A percentile compares a stretch with the other conserved stretches of the same genome.
These are phyloP conservation scores for Enteromius afrohamiltoni DNA, from an alignment of 2,797 vertebrate genomes.

Conservation along the genomic window DNA sequence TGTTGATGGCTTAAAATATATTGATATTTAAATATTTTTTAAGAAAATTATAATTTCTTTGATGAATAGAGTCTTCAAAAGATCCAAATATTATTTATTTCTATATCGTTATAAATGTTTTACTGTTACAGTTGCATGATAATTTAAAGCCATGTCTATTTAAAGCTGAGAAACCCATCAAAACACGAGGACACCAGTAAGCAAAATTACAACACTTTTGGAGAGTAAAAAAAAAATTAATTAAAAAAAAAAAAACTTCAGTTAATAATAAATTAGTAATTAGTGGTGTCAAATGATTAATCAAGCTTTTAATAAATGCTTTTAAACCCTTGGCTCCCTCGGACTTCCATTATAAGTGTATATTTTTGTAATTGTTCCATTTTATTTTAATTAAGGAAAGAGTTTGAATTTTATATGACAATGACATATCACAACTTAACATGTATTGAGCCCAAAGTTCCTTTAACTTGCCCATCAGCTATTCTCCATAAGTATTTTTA, in stretches of 20 bases:
- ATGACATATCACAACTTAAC: not conserved
- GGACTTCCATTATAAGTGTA: not conserved
- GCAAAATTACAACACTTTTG: not conserved
- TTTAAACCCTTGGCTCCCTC: not conserved
- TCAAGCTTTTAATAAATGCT: not conserved
- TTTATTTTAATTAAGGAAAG: not conserved
- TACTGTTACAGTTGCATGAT: not conserved
- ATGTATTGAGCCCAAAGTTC: not conserved
- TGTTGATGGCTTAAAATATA: no score
- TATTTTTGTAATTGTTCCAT: not conserved
- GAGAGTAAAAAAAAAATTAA: not conserved
- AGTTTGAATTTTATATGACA: not conserved
- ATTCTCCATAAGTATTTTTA: not conserved
- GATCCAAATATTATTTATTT: not conserved
- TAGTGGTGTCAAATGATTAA: no score
- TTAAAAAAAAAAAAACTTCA: no score
- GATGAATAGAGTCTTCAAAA: not conserved
- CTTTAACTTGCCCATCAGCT: not conserved
- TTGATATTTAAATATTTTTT: not conserved
- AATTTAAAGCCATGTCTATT: not conserved
- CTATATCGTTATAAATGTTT: not conserved
- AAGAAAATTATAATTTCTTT: not conserved
- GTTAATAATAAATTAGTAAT: no score
- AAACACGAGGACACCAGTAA: not conserved
- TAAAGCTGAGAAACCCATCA: not conserved